Base-by-base conservation (phyloP, 2,113 vertebrate species). In the Sylvia atricapilla region DNA sequence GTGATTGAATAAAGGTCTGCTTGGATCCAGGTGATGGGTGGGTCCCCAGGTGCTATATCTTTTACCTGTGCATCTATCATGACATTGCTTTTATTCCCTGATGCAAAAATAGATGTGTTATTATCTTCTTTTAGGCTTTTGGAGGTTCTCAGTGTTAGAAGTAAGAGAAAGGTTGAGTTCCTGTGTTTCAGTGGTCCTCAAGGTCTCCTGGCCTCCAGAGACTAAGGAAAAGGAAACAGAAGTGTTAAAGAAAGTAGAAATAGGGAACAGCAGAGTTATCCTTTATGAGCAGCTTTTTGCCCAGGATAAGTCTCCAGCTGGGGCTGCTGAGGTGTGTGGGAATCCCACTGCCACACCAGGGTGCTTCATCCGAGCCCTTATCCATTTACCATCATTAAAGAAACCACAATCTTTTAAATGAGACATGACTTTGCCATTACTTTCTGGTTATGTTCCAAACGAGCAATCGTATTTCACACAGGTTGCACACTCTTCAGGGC, bases 381-480 rank as follows among this genome's bases (percentile, higher is more conserved):
- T 49, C 47, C 66, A 72, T 83, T 81, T 84, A 47, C 60, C 11
- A 35, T 60, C 79, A 33, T 88, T 78, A 92, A 95, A 75, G n/a
- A 83, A 86, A 72, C 72, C 83, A 78, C 79, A 89, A 2, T 59
- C 20, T 56, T 94, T 90, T 66, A 93, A 95, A 91, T n/a, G 72
- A 90, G 60, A 75, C 73, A 75, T 75, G 73, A 89, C 76, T 90
- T 93, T 87, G 76, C 56, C 69, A 79, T 89, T 91, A 72, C 88
- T 78, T 91, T 88, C 85, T 96, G 90, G 85, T 97, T 87, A 79
- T 39, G 62, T 89, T 96, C 92, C 88, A 95, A 94, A 88, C 68
- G 79, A 81, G 52, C 81, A 94, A 90, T 91, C 88, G 58, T 75
- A 68, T 84, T 94, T 96, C 83, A 81, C 80, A 84, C 56, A 79